Evolutionary conservation across 2,888 invertebrate species (phyloP), one percentile per base, ranked within the genome.

Genomic region (Tenthredo amoena): DNA sequence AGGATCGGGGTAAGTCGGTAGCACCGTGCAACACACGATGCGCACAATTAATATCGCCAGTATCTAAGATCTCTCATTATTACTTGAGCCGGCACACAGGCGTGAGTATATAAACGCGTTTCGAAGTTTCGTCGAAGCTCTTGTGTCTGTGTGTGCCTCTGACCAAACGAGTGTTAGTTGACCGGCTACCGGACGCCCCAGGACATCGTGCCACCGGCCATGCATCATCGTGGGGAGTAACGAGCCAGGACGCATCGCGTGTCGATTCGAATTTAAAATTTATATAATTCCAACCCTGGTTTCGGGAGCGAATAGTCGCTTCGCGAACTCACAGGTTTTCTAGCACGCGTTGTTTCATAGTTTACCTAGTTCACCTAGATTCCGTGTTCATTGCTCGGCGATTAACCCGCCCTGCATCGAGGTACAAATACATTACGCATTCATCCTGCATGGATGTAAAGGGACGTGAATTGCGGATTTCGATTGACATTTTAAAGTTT

Each of bases 61-160:
- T 93, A 93, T 93, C 93, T 93, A 90, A 90, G 92, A 93, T 93
- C 93, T 93, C 93, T 93, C 93, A 92, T 93, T 93, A 93, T 92
- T 92, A 92, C 91, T 90, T 89, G 90, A 89, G 90, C 89, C 87
- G 86, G 85, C 77, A 77, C 77, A 77, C 55, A 55, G 77, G 7
- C 77, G 50, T 77, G 34, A 26, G 77, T 55, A 12, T 77, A 77
- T 77, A 77, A 77, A 77, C 55, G 77, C 77, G 77, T 77, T 77
- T 31, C 31, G 7, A 50, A 40, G 55, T 77, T 77, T 77, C 77
- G 77, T 77, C 50, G 77, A 55, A 77, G 50, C 34, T 15, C 50
- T 18, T 55, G 21, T 12, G 40, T 43, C n/a, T 12, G n/a, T 40
- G 72, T 74, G 21, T 12, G 43, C 43, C 12, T 43, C 15, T 81